Evolutionary conservation across 2,888 invertebrate genomes (phyloP), one percentile per base, ranked within the genome.

Genomic region (Scaptomyza polygonia): DNA sequence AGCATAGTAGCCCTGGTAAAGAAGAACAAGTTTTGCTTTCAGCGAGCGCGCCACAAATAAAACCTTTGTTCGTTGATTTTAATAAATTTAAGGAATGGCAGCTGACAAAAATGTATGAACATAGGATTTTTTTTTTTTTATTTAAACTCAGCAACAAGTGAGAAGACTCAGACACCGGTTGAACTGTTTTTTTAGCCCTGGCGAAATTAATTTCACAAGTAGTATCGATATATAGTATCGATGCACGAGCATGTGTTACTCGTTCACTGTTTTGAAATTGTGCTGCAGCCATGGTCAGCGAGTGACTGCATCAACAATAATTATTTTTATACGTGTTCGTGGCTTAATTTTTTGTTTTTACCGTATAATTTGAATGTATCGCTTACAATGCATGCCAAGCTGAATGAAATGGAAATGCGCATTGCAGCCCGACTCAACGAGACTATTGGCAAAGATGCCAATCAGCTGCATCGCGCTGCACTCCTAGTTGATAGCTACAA

Each of bases 381-480:
- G 14, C 40, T 44, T 32, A 81, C 49, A 65, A 86, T 86, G 84
- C 76, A 78, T 42, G 67, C 65, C 42, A 86, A 90, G 75, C 73
- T 79, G 16, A 84, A 75, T 56, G 77, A 79, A 51, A 65, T 89
- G 59, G 89, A 92, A 59, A 72, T 87, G 44, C 86, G 90, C 69
- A 91, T 94, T 18, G 91, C 93, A 42, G 86, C 92, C 43, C 93
- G 92, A 69, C 91, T 94, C 21, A 94, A 94, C 73, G 88, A 90
- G 30, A 92, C 93, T 83, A 92, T 94, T 45, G 94, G 93, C 21
- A 91, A 91, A 11, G 92, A 93, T 84, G 90, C 94, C 55, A 91
- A 92, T 56, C 93, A 93, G 75, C 89, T 94, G 14, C 91, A 93
- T 58, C 93, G 93, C 72, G 93, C 94, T 66, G 89, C 91, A 29